These are phyloP conservation scores for Nomada goodeniana DNA, from an alignment of 2,888 invertebrate genomes.

Conservation along the genomic window DNA sequence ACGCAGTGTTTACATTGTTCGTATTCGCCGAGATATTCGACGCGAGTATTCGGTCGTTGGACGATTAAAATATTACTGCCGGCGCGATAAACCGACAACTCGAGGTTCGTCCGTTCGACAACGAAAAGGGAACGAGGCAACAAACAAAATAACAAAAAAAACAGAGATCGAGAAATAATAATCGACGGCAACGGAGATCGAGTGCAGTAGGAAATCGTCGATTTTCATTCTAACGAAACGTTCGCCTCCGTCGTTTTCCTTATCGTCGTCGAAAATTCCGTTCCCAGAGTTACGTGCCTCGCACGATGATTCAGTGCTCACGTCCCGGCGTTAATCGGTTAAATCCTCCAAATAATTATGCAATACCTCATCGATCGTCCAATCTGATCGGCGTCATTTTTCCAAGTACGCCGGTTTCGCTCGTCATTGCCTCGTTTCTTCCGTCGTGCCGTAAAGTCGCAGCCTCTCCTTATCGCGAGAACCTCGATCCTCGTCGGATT, in stretches of 20 bases:
- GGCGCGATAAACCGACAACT: neutral
- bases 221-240: neutral
- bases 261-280: neutral
- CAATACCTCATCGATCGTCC: conserved; percentile 27
- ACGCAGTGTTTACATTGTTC: conserved; percentile 7
- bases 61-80: neutral
- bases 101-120: neutral
- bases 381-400: conserved; percentile 16
- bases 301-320: conserved; percentile 29
- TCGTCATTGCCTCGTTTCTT: neutral
- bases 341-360: conserved; percentile 47
- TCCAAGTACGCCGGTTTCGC: conserved; percentile 1
- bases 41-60: neutral
- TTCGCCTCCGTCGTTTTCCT: neutral
- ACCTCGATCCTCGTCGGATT: neutral
- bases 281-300: neutral
- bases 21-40: neutral
- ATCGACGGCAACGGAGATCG: neutral
- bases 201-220: neutral
- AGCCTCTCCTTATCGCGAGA: neutral
- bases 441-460: neutral
- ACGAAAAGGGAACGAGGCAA: neutral
- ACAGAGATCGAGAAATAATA: neutral
- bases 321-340: conserved; percentile 26
- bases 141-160: too few species aligned